Percentiles rank a stretch among this genome's conserved stretches.
Evolutionary conservation across 1,140 invertebrate species (phyloP).

Genomic region (Hyles vespertilio): DNA sequence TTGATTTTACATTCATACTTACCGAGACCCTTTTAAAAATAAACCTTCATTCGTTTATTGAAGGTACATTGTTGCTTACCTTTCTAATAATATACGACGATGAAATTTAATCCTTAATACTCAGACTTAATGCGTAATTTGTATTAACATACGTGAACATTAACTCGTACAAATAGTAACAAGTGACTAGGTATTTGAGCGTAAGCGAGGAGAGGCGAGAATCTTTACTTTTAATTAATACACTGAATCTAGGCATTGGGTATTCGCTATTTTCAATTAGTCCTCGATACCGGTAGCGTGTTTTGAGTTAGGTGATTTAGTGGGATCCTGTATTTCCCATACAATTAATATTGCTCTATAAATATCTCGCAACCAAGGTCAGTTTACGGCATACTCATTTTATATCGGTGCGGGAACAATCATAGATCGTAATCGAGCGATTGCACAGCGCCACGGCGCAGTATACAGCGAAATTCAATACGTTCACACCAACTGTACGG

Average conservation of each 20-base stretch:
- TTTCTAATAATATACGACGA: slow-evolving; percentile 23
- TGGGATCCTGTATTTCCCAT: slow-evolving; percentile 46
- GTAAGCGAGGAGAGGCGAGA: slow-evolving; percentile 55
- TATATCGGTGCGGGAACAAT: slow-evolving; percentile 12
- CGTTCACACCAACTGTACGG: neutral
- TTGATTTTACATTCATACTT: slow-evolving; percentile 66
- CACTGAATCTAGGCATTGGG: slow-evolving; percentile 50
- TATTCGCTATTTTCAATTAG: slow-evolving; percentile 68
- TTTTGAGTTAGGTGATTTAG: slow-evolving; percentile 65
- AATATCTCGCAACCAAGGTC: slow-evolving; percentile 29
- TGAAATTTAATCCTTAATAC: slow-evolving; percentile 58
- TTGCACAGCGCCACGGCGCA: neutral
- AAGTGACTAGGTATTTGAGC: slow-evolving; percentile 50
- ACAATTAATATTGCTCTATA: slow-evolving; percentile 50
- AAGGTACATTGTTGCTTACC: slow-evolving; percentile 44
- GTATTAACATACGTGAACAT: slow-evolving; percentile 39
- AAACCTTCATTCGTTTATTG: slow-evolving; percentile 43
- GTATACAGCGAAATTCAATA: neutral
- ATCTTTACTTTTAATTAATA: slow-evolving; percentile 72
- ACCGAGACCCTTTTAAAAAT: slow-evolving; percentile 44
- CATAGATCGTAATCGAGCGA: slow-evolving; percentile 8
- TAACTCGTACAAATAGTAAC: slow-evolving; percentile 55
- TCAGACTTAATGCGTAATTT: slow-evolving; percentile 53
- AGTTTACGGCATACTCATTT: slow-evolving; percentile 34
- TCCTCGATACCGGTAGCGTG: slow-evolving; percentile 57